Base-by-base conservation (phyloP, 2,888 invertebrate genomes). In the Pegoplata infirma region DNA sequence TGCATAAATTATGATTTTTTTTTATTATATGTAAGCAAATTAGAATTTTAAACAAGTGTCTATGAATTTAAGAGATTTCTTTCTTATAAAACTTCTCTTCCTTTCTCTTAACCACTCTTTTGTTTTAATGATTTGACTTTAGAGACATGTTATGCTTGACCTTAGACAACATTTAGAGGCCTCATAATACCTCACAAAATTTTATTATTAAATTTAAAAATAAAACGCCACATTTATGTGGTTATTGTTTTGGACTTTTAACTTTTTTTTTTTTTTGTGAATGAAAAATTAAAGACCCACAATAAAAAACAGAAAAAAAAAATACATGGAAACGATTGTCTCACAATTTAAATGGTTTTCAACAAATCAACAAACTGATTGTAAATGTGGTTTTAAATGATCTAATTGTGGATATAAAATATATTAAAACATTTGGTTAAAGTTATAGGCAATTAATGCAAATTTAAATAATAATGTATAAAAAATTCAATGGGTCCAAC, bases 121-220 rank as follows among this genome's bases (percentile, higher is more conserved):
- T 12, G 12, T 40, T 40, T 40, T 5, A 40, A 3, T 3, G 36
- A n/a, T 44, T 32, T 25, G 10, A 16, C 44, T 63, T 55, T 5
- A 21, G 8, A 55, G 51, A 73, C 73, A 56, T 66, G 73, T 74
- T 67, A 28, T 21, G 59, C 67, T 67, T 67, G 67, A 74, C 74
- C 74, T 74, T 67, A 74, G 74, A 67, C 74, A 67, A 74, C 74
- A 61, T 67, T 74, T 74, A 49, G 40, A 66, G 53, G 66, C 28
- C 73, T 66, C 23, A 23, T 19, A 8, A 10, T 19, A 63, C 2
- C 19, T 14, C 36, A 40, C n/a, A n/a, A 7, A 32, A 5, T 14
- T 40, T 19, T 28, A 32, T 53, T 32, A n/a, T 14, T 40, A 59
- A 40, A 40, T 21, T 10, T 25, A 58, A 53, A 53, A 25, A 23